phyloP scores from a whole-genome alignment of 2,797 vertebrate genomes.

The Tarsius wallacei region DNA sequence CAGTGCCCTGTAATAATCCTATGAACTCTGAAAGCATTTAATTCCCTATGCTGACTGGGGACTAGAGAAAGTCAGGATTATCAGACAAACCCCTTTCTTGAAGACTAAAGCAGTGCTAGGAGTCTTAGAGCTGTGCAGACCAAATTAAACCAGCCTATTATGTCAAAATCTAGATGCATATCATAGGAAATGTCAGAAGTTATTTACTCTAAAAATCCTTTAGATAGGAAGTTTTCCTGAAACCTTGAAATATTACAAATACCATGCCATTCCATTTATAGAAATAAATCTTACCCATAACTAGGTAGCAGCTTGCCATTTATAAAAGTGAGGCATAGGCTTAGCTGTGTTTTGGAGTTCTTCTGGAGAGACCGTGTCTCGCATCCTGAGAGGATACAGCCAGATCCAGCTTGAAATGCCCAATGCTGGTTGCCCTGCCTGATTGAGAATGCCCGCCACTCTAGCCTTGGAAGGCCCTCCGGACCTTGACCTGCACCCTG shows the following conservation, averaged over 20 bases:
- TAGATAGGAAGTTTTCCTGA: background rate
- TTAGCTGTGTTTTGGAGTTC: background rate
- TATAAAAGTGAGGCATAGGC: background rate
- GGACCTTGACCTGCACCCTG: background rate
- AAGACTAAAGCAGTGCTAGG: background rate
- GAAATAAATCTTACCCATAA: background rate
- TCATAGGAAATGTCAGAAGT: background rate
- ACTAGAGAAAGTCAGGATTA: background rate
- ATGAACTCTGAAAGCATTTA: background rate
- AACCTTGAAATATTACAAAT: background rate
- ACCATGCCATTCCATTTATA: background rate
- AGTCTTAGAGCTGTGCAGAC: background rate
- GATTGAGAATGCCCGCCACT: accelerated
- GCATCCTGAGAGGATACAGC: background rate
- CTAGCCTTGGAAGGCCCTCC: background rate
- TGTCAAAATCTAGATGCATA: background rate
- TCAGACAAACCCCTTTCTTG: background rate
- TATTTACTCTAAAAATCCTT: background rate
- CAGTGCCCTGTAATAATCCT: accelerated
- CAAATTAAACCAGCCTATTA: background rate
- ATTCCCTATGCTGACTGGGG: background rate
- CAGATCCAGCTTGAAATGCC: background rate
- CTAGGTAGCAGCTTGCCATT: background rate
- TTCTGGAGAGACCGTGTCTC: background rate
- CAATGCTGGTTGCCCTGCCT: background rate